Base-by-base conservation (phyloP, 2,113 vertebrate species). In the Myotis brandtii region DNA sequence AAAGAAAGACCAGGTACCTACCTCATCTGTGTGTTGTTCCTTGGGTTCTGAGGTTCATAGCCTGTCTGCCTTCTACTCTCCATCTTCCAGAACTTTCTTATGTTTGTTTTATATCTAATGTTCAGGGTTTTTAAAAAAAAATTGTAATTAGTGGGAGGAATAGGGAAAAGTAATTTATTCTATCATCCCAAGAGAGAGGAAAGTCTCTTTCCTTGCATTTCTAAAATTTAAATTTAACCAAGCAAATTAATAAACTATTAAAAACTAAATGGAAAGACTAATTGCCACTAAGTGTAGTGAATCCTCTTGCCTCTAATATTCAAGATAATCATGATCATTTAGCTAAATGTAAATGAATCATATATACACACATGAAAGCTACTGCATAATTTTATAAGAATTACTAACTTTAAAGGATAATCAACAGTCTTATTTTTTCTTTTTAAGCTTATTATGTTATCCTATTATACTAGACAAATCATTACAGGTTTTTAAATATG, bases 331-430 rank as follows among this genome's bases (percentile, higher is more conserved):
- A 13, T 50, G 27, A 34, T 50, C 10, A 87, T 88, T 40, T 82
- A 77, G 72, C 50, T 48, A 48, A 54, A 48, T 77, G 43, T 52
- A 77, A 89, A 76, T 75, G 25, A 80, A n/a, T 56, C 62, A 54
- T 14, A 14, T 12, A 20, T 17, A 18, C 1, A 16, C 8, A 9
- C 4, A 18, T 32, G 11, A 67, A 64, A 77, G 11, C 10, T 37
- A 85, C 59, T 40, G 23, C 62, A 18, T 70, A 83, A 79, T 93
- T 91, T 92, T 89, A 88, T 27, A 62, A 93, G 37, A 77, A 66
- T 89, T 59, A 69, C 34, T 89, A 89, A 85, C 34, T 66, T 81
- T 83, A 82, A 81, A 89, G 50, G 14, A 48, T 81, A 97, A 91
- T 85, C n/a, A 85, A 37, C 87, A 80, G 3, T 46, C 17, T 76